Base-by-base conservation (phyloP, 2,888 invertebrate genomes). In the Sylvicola fuscatus region DNA sequence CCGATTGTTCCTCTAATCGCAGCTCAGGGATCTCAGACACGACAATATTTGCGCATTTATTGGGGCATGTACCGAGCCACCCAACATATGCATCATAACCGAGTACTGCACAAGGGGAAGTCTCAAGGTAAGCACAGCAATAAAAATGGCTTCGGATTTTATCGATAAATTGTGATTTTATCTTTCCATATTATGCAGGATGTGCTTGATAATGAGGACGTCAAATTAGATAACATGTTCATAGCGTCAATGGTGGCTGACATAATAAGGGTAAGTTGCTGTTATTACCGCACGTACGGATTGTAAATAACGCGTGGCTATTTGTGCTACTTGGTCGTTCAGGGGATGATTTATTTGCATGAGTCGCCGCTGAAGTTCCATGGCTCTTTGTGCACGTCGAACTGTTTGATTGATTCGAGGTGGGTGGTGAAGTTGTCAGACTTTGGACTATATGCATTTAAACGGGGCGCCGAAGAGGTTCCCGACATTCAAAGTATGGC, bases 181-280 rank as follows among this genome's bases (percentile, higher is more conserved):
- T 21, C 17, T 27, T 32, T 13, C 17, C 32, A 13, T 38, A 39
- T 38, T 38, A 54, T 56, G 31, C 62, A 84, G 80, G 84, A 97
- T 56, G 86, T 95, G 47, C 62, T 97, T 39, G 84, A 89, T 52
- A 93, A 95, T 54, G 84, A 89, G 51, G 90, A 95, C 54, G 79
- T 95, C 43, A 90, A 90, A 60, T 63, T 93, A 49, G 95, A 95
- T 58, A 82, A 83, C 51, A 89, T 95, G 82, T 95, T 95, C 57
- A 78, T 89, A 44, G 90, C 93, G 16, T 93, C 93, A 6, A 68
- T 95, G 43, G 81, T 93, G 11, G 89, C 83, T 37, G 95, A 95
- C 59, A 83, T 97, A 44, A 76, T 95, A 48, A 70, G 89, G 64
- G 93, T 92, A 63, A 70, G 72, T 61, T 3, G 5, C 21, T 21